Conservation (phyloP, 2,888 invertebrate genomes). For the Halictus ligatus region DNA sequence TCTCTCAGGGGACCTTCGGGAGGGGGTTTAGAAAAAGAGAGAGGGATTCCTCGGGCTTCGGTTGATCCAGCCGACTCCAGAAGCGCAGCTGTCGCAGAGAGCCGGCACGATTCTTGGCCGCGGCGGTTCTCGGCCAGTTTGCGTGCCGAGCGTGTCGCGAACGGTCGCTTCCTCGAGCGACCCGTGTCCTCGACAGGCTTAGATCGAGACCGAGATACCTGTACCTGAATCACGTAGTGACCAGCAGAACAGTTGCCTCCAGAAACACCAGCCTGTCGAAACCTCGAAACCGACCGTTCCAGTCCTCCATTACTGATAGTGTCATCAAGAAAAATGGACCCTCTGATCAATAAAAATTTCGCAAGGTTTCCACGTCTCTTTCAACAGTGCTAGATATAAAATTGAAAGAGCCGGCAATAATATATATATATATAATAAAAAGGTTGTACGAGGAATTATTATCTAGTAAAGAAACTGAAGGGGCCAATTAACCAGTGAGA, state of each 20-base stretch:
- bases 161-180: constrained; percentile 69
- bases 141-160: constrained; percentile 78
- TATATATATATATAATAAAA: too few relatives aligned
- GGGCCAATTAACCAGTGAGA: background rate
- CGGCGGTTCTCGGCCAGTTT: constrained; percentile 72
- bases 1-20: constrained; percentile 21
- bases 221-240: background rate
- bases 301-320: background rate
- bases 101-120: constrained; percentile 54
- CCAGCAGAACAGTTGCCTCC: background rate
- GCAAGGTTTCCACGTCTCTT: background rate
- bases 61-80: constrained; percentile 50
- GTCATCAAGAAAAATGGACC: background rate
- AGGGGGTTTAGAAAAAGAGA: constrained; percentile 60
- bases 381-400: background rate
- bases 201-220: constrained; percentile 12
- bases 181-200: constrained; percentile 25
- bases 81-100: constrained; percentile 65
- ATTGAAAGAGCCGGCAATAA: background rate
- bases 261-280: background rate
- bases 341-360: background rate
- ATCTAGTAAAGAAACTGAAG: background rate
- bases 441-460: too few relatives aligned
- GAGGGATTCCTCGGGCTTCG: constrained; percentile 55
- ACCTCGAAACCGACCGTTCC: background rate